phyloP scores from a whole-genome alignment of 2,113 vertebrate genomes.

The Vulpes ferrilata region DNA sequence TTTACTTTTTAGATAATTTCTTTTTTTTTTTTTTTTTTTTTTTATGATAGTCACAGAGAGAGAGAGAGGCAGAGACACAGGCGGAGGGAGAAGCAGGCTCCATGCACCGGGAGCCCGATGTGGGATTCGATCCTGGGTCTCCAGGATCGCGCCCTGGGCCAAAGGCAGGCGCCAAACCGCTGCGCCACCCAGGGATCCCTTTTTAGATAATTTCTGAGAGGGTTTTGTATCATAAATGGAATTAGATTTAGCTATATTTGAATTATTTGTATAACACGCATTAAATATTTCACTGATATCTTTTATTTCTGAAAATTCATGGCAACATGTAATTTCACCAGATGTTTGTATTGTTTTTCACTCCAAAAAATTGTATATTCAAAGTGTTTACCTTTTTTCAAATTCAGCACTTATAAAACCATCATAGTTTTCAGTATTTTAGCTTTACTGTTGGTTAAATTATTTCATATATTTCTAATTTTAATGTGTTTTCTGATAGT shows the following conservation, averaged over 20 bases:
- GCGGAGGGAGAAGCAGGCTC: no score
- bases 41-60: no score
- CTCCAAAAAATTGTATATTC: background rate
- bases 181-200: no score
- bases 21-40: no score
- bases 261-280: constrained; percentile 10
- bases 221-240: background rate
- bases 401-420: background rate
- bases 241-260: background rate
- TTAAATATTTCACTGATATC: background rate
- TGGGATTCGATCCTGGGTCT: no score
- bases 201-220: constrained; percentile 46
- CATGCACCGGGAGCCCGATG: no score
- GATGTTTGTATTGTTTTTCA: background rate
- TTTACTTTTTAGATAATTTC: constrained; percentile 26
- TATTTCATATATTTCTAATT: background rate
- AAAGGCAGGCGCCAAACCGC: no score
- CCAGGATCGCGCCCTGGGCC: no score
- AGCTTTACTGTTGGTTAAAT: background rate
- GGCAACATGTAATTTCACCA: background rate
- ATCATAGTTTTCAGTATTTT: background rate
- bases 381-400: background rate
- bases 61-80: no score
- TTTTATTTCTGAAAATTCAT: constrained; percentile 11
- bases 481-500: background rate